Evolutionary conservation across 2,113 vertebrate species (phyloP).

Genomic region (Hippoglossus stenolepis): DNA sequence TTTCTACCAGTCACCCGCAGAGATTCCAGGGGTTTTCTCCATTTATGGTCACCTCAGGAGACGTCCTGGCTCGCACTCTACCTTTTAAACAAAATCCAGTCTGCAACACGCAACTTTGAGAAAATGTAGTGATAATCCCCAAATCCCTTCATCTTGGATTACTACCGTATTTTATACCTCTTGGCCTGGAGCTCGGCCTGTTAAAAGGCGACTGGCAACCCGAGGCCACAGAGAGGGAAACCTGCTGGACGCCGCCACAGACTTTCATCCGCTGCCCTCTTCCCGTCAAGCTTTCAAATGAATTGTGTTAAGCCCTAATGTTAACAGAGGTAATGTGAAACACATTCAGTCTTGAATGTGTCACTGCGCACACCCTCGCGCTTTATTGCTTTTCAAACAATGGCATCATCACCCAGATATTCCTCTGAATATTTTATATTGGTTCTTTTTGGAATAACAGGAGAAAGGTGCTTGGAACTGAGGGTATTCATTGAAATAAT

Average conservation of each 20-base stretch:
- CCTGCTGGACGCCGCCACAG: constrained; percentile 19
- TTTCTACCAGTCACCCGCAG: constrained; percentile 33
- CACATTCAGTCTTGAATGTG: constrained; percentile 43
- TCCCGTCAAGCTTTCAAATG: constrained; percentile 33
- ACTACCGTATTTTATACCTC: constrained; percentile 51
- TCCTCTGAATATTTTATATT: constrained; percentile 7
- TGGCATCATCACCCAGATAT: constrained; percentile 27
- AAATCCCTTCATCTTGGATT: constrained; percentile 65
- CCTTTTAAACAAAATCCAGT: constrained; percentile 24
- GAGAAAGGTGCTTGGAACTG: not conserved
- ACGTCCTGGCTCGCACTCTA: constrained; percentile 13
- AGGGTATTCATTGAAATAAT: not conserved
- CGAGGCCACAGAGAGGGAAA: constrained; percentile 25
- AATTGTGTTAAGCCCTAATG: constrained; percentile 32
- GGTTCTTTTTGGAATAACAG: not conserved
- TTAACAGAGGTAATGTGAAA: constrained; percentile 51
- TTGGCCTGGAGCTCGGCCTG: constrained; percentile 47
- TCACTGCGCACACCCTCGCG: constrained; percentile 11
- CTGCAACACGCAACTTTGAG: constrained; percentile 39
- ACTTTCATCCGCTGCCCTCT: constrained; percentile 61
- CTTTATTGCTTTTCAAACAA: constrained; percentile 38
- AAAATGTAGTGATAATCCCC: constrained; percentile 58
- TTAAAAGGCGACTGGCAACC: constrained; percentile 50
- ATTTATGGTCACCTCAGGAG: constrained; percentile 57
- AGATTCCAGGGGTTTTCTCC: constrained; percentile 35